These are phyloP conservation scores for Parnassius glacialis DNA, from an alignment of 2,888 invertebrate species.

Conservation along the genomic window DNA sequence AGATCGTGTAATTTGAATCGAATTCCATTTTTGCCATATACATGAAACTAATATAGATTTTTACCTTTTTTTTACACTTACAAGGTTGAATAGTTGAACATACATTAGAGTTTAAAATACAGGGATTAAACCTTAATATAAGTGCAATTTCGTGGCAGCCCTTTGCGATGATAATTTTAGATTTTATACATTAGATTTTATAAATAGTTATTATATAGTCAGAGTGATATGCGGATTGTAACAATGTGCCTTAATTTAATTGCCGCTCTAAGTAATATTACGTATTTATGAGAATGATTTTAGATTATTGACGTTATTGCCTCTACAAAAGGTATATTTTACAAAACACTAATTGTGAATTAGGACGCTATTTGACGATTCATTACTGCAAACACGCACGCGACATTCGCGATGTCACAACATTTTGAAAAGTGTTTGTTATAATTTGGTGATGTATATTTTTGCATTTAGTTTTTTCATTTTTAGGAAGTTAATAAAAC, in stretches of 20 bases:
- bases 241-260: slow-evolving; percentile 61
- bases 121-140: neutral
- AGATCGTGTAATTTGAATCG: no score
- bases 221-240: slow-evolving; percentile 57
- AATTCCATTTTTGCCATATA: no score
- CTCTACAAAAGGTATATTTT: neutral
- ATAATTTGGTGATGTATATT: slow-evolving; percentile 38
- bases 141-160: slow-evolving; percentile 24
- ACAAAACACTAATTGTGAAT: neutral
- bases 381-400: neutral
- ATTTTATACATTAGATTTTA: slow-evolving; percentile 51
- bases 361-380: neutral
- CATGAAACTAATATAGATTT: no score
- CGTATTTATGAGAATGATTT: neutral
- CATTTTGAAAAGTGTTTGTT: slow-evolving; percentile 19
- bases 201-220: slow-evolving; percentile 55
- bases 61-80: no score
- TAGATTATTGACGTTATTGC: neutral
- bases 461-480: slow-evolving; percentile 38
- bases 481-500: slow-evolving; percentile 14
- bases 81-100: no score
- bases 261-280: slow-evolving; percentile 24
- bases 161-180: slow-evolving; percentile 38
- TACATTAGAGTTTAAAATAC: no score
- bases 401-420: slow-evolving; percentile 28